A percentile compares a stretch with the other conserved stretches of the same genome.
Conservation (phyloP, 2,113 vertebrate species). For the Phylloscopus trochilus region DNA sequence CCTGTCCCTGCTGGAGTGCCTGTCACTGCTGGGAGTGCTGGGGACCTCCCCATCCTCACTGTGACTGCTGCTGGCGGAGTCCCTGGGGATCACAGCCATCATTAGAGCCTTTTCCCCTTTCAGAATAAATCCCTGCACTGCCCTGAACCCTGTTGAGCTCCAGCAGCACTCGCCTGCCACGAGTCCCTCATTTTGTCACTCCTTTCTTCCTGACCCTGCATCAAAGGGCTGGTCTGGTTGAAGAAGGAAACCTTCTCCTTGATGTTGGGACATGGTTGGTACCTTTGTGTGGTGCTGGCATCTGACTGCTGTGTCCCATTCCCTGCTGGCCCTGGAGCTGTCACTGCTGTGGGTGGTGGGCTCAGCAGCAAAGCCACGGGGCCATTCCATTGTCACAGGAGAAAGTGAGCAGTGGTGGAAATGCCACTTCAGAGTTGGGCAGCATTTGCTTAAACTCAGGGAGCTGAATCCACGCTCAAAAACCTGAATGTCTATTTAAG, state of each 20-base stretch:
- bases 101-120: background rate
- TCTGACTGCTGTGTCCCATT: background rate
- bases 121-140: rapidly evolving
- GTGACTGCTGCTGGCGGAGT: background rate
- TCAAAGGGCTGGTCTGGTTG: background rate
- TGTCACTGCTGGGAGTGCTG: background rate
- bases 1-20: background rate
- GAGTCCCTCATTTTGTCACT: background rate
- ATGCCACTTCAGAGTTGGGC: background rate
- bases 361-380: rapidly evolving
- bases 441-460: background rate
- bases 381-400: background rate
- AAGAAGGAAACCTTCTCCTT: background rate
- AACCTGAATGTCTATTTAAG: background rate
- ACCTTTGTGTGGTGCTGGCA: background rate
- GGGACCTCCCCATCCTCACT: background rate
- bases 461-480: background rate
- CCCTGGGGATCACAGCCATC: background rate
- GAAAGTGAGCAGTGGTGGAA: background rate
- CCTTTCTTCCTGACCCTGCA: background rate
- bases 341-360: rapidly evolving
- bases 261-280: rapidly evolving
- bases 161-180: background rate
- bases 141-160: background rate
- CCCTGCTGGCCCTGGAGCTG: background rate